A percentile compares a stretch with the other conserved stretches of the same genome.
Evolutionary conservation across 2,113 vertebrate species (phyloP).

Genomic region (Chionis minor): DNA sequence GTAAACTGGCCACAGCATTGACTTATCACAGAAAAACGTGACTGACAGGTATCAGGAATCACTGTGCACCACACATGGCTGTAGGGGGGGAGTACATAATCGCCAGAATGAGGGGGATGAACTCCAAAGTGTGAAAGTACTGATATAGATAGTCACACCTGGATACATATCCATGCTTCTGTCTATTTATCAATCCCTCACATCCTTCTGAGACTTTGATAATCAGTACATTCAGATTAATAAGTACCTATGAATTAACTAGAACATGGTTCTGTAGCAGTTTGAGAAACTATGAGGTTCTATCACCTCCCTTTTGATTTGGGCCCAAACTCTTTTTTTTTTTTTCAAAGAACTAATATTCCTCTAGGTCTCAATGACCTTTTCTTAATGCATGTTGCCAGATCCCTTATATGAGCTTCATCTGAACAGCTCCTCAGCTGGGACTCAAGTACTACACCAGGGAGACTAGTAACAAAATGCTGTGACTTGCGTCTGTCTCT

Average conservation of each 20-base stretch:
- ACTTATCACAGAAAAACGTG: neutral
- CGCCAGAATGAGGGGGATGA: neutral
- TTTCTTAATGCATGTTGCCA: neutral
- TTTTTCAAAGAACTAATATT: neutral
- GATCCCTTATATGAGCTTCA: neutral
- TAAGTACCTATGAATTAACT: neutral
- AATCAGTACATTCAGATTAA: neutral
- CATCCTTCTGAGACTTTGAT: neutral
- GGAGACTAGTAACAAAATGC: neutral
- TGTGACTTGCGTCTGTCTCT: neutral
- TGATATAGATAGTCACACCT: neutral
- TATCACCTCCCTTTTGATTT: neutral
- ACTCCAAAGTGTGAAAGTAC: neutral
- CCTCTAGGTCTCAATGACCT: neutral
- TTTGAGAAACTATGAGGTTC: neutral
- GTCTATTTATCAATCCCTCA: neutral
- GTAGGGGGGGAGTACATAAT: neutral
- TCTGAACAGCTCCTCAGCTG: neutral
- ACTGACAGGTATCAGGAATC: neutral
- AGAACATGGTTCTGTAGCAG: neutral
- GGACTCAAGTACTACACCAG: neutral
- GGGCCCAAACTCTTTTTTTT: accelerated
- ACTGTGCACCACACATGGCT: accelerated
- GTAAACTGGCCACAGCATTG: neutral
- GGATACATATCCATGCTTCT: neutral